phyloP scores from a whole-genome alignment of 2,113 vertebrate genomes.

The Channa maculata region DNA sequence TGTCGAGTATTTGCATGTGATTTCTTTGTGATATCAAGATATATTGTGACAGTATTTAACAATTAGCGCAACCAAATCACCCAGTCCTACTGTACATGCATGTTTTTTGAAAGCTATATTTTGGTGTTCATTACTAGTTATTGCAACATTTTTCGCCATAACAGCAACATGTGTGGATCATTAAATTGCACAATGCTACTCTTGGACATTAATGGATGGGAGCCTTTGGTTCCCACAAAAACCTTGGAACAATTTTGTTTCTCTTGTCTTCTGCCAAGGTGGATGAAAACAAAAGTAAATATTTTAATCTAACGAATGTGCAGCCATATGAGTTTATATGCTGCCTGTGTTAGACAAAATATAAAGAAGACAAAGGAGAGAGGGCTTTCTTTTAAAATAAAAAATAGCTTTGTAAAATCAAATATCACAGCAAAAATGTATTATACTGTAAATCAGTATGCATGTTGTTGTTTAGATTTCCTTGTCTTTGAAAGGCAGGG shows the following conservation, averaged over 20 bases:
- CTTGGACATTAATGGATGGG: constrained; percentile 10
- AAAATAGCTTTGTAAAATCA: constrained; percentile 58
- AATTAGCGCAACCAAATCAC: neutral
- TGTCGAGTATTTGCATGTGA: constrained; percentile 5
- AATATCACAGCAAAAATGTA: constrained; percentile 67
- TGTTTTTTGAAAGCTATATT: neutral
- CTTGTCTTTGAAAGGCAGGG: constrained; percentile 52
- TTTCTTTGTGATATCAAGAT: constrained; percentile 12
- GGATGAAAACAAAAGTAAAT: constrained; percentile 26
- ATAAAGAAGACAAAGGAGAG: constrained; percentile 16
- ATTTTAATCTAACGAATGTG: constrained; percentile 35
- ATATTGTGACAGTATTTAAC: neutral
- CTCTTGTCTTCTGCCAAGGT: constrained; percentile 8
- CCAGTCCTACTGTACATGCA: constrained; percentile 4
- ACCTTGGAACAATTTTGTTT: neutral
- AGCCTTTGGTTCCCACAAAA: constrained; percentile 19
- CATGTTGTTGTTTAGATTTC: constrained; percentile 73
- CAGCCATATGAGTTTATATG: constrained; percentile 20
- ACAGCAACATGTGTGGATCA: constrained; percentile 18
- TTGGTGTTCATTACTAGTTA: constrained; percentile 11
- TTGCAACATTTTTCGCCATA: constrained; percentile 13
- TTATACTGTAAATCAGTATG: constrained; percentile 77
- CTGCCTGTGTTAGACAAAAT: constrained; percentile 6
- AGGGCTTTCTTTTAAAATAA: constrained; percentile 50
- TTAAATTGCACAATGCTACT: constrained; percentile 35